Evolutionary conservation across 2,113 vertebrate genomes (phyloP), one percentile per base, ranked within the genome.

Genomic region (Protomyctophum bolini): DNA sequence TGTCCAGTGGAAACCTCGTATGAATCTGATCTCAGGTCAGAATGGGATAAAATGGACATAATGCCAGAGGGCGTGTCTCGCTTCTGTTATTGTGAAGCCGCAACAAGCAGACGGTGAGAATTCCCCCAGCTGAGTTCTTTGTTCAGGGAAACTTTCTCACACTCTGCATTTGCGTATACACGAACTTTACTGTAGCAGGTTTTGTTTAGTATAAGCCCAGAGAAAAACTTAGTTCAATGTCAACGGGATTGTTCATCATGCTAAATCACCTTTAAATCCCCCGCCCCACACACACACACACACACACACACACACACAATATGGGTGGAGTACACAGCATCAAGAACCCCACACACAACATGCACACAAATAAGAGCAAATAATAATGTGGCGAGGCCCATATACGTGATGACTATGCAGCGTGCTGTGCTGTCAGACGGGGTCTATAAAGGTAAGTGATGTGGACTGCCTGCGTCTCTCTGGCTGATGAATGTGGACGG

Each of bases 371-470:
- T 41, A 6, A 41, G 33, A 3, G 29, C 58, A n/a, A n/a, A n/a
- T n/a, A n/a, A n/a, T n/a, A n/a, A n/a, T n/a, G n/a, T n/a, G 66
- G 71, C 58, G 52, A 68, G 51, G 45, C 50, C 62, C 45, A 8
- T 81, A 59, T 71, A 71, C 63, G 73, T 72, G 73, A 83, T 78
- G 79, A 82, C 75, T 74, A 29, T 66, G 83, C 12, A 10, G 63
- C 73, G 80, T 83, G 67, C 10, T 14, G 15, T 67, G 70, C 73
- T 87, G 87, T 92, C 88, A 87, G 60, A 65, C 41, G 63, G 73
- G 63, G 3, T 62, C 80, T 68, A 87, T 92, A 89, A 92, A 89
- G 82, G 86, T 88, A 90, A 92, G 88, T 86, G 85, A 90, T 88
- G 85, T 63, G 45, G 29, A 66, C 50, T 70, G 75, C 77, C 75